Evolutionary conservation across 2,888 invertebrate species (phyloP).

Genomic region (Nomada lathburiana): DNA sequence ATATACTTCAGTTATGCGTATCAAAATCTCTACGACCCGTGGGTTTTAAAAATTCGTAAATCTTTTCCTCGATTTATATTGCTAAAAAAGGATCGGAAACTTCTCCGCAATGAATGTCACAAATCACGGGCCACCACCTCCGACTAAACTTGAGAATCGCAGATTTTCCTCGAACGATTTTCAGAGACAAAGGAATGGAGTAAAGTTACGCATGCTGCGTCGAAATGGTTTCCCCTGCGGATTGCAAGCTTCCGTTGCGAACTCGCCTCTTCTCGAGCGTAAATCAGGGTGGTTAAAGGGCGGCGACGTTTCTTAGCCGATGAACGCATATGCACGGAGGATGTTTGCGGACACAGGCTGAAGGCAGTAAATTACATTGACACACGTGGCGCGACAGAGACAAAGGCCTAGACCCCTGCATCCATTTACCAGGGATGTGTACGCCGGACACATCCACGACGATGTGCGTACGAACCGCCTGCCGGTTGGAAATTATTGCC

Average conservation of each 20-base stretch:
- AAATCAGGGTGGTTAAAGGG: conserved; percentile 45
- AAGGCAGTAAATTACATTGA: conserved; percentile 53
- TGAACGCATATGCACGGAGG: conserved; percentile 35
- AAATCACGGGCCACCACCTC: neutral
- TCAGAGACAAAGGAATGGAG: neutral
- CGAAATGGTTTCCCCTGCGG: neutral
- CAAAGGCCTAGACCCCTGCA: conserved; percentile 31
- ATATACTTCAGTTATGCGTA: too few species aligned
- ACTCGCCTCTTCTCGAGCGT: conserved; percentile 26
- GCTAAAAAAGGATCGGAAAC: too few species aligned
- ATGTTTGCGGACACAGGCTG: conserved; percentile 42
- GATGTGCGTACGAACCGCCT: neutral
- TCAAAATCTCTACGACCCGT: too few species aligned
- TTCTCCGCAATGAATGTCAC: neutral
- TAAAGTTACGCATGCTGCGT: neutral
- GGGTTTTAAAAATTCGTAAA: too few species aligned
- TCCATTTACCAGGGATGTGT: conserved; percentile 39
- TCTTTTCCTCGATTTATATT: too few species aligned
- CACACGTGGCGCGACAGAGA: conserved; percentile 54
- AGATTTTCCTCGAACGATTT: too few species aligned
- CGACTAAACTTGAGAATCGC: neutral
- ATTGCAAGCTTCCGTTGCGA: conserved; percentile 36
- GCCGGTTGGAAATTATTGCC: conserved; percentile 18
- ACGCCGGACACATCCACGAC: conserved; percentile 13
- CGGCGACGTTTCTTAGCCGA: conserved; percentile 38